Percentiles rank a stretch among this genome's conserved stretches.
Evolutionary conservation across 2,888 invertebrate genomes (phyloP).

Genomic region (Drosophila affinis): DNA sequence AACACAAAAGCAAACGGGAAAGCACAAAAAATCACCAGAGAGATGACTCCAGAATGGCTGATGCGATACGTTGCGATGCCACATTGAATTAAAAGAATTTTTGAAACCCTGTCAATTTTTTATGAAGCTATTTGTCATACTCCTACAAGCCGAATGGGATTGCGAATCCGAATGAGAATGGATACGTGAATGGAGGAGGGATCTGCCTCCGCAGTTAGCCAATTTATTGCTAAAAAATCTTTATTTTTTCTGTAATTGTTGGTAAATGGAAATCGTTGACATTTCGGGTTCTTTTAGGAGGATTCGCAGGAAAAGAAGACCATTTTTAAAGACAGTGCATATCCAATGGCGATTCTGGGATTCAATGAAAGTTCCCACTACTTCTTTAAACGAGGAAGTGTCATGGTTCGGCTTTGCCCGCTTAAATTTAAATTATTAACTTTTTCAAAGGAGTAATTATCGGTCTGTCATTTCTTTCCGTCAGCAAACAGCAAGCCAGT

Average conservation of each 20-base stretch:
- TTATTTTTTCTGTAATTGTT: slow-evolving; percentile 22
- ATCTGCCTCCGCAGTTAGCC: background rate
- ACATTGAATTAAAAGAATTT: slow-evolving; percentile 24
- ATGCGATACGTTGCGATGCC: background rate
- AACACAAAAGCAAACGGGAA: slow-evolving; percentile 11
- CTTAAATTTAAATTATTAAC: background rate
- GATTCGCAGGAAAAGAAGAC: background rate
- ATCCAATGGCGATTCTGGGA: background rate
- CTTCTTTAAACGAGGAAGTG: too few species aligned
- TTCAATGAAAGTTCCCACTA: background rate
- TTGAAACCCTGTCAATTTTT: slow-evolving; percentile 37
- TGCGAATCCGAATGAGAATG: background rate
- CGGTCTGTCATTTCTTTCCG: background rate
- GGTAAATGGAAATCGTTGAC: slow-evolving; percentile 39
- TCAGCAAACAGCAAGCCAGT: background rate
- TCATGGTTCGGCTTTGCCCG: background rate
- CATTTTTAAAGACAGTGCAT: slow-evolving; percentile 6
- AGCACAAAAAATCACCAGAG: slow-evolving; percentile 18
- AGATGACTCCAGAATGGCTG: slow-evolving; percentile 17
- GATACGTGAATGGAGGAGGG: background rate
- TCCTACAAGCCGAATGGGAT: slow-evolving; percentile 4
- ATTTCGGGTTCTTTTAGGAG: slow-evolving; percentile 4
- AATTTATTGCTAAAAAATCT: slow-evolving; percentile 4
- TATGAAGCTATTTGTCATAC: slow-evolving; percentile 28
- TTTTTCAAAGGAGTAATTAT: background rate